Base-by-base conservation (phyloP, 2,888 invertebrate genomes). In the Drosophila lutescens region DNA sequence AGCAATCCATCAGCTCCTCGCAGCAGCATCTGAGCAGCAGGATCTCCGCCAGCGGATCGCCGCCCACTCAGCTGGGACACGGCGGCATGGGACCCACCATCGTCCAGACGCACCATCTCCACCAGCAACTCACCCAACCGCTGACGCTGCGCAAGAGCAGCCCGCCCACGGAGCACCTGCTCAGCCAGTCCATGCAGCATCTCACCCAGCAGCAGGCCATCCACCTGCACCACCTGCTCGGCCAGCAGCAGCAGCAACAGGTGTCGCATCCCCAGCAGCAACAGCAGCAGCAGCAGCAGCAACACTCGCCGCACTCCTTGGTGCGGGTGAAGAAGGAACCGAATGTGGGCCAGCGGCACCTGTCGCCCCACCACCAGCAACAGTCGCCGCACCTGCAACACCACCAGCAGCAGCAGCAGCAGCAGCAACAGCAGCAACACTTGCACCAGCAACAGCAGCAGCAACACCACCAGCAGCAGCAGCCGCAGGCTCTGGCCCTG, bases 321-420 rank as follows among this genome's bases (percentile, higher is more conserved):
- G 88, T 91, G 26, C 89, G 91, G 49, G 89, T 92, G 30, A 92
- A 92, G 55, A 92, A 92, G 66, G 92, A 92, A 49, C 89, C 91
- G 9, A 78, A 53, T 2, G 61, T 73, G 4, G 75, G 68, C 0
- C 86, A 86, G 17, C 86, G 90, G 1, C 83, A 89, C 57, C 71
- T 85, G 8, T 88, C 89, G 51, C 85, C 90, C 49, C 81, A 88
- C 6, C 86, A 83, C 51, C 82, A 87, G 4, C 89, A 86, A 3
- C 89, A 90, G 51, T 77, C 90, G 34, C 83, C 89, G 4, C 89
- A 90, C 36, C 81, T 82, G 26, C 80, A 84, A 12, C 86, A 89
- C 30, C 89, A 90, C 26, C 79, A 84, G 44, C 79, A 80, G 4
- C 89, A 88, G 38, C 89, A 84, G 7, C 85, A 79, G 0, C 79